Evolutionary conservation across 2,888 invertebrate species (phyloP).

Genomic region (Drosophila histrio): DNA sequence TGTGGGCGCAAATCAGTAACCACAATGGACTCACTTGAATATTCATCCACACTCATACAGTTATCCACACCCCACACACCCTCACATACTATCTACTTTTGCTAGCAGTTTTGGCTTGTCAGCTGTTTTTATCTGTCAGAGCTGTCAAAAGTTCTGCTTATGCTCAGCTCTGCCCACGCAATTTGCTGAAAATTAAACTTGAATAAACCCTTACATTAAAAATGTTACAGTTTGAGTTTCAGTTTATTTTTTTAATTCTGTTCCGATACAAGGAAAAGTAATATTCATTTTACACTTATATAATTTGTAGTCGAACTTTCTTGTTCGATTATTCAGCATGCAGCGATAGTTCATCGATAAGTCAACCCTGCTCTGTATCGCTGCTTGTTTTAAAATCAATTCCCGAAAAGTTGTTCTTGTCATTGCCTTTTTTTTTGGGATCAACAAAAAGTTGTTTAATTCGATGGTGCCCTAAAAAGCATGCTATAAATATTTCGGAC

Average conservation of each 20-base stretch:
- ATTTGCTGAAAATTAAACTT: constrained; percentile 21
- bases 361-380: neutral
- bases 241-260: too few relatives aligned
- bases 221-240: neutral
- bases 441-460: neutral
- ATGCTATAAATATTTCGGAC: neutral
- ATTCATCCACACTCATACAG: constrained; percentile 4
- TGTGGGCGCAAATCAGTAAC: constrained; percentile 33
- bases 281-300: too few relatives aligned
- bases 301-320: neutral
- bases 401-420: neutral
- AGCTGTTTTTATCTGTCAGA: constrained; percentile 38
- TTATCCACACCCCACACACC: neutral
- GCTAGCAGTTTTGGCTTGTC: constrained; percentile 23
- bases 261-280: neutral
- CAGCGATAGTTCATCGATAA: neutral
- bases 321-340: neutral
- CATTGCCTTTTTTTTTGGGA: neutral
- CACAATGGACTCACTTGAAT: constrained; percentile 32
- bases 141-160: constrained; percentile 29
- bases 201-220: constrained; percentile 18
- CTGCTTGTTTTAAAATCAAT: neutral
- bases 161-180: neutral
- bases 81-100: neutral
- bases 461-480: neutral